Percentiles rank a stretch among this genome's conserved stretches.
These are phyloP conservation scores for Cyrtorhinus lividipennis DNA, from an alignment of 1,140 invertebrate species.

Conservation along the genomic window DNA sequence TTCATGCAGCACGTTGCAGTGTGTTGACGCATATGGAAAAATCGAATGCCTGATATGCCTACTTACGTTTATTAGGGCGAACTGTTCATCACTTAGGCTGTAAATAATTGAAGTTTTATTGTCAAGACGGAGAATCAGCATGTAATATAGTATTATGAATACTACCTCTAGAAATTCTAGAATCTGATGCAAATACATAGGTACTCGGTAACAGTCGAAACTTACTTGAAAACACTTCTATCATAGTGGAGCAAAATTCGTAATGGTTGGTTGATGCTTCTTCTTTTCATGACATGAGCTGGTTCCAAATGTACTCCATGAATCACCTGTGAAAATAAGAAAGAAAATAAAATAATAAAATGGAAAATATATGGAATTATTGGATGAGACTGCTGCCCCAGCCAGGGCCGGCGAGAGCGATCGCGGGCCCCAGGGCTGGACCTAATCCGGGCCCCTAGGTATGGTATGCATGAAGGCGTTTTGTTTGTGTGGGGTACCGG, in stretches of 20 bases:
- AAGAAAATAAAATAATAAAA: not conserved
- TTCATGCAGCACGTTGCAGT: not conserved
- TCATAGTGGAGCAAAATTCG: slow-evolving; percentile 83
- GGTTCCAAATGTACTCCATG: slow-evolving; percentile 69
- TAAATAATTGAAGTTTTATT: slow-evolving; percentile 33
- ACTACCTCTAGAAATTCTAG: not conserved
- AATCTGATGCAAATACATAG: not conserved
- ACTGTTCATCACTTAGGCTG: slow-evolving; percentile 65
- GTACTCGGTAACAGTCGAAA: not conserved
- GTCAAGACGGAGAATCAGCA: not conserved
- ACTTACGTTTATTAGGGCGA: slow-evolving; percentile 77
- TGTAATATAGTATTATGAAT: not conserved
- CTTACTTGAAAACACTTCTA: slow-evolving; percentile 72
- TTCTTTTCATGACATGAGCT: slow-evolving; percentile 59
- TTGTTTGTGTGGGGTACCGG: not conserved
- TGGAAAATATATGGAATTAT: not conserved
- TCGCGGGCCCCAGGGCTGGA: no score
- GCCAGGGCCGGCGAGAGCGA: no score
- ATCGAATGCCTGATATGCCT: not conserved
- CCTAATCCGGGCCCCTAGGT: no score
- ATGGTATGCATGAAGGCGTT: not conserved
- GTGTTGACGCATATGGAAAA: not conserved
- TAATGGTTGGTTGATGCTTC: slow-evolving; percentile 71
- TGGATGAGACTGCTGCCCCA: no score
- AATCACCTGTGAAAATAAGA: slow-evolving; percentile 45